Base-by-base conservation (phyloP, 2,888 invertebrate genomes). In the Acleris emargana region DNA sequence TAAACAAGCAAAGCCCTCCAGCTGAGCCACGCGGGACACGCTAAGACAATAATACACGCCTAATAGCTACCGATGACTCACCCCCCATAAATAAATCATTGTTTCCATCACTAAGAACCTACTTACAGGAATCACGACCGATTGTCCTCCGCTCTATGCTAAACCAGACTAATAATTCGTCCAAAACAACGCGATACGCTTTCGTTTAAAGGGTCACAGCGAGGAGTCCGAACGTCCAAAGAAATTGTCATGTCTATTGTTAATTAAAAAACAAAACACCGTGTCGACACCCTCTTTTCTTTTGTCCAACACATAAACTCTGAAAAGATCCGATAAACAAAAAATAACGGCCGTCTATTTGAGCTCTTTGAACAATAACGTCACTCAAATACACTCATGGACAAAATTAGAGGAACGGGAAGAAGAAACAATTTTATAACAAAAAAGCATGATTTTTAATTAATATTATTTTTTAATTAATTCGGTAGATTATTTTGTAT, bases 131-230 rank as follows among this genome's bases (percentile, higher is more conserved):
- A 92, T 91, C 84, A 89, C 84, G 82, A 86, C 76, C 81, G 68
- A 87, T 92, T 91, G 89, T 91, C 76, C 69, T 71, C 70, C 69
- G 81, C 78, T 88, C 84, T 91, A 86, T 90, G 82, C 83, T 80
- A 89, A 91, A 92, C 92, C 92, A 92, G 87, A 91, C 82, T 91
- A 88, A 91, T 92, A 88, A 92, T 91, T 91, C 85, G 88, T 88
- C 78, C 82, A 88, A 89, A 90, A 92, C 89, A 91, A 72, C 78
- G 82, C 68, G 77, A 70, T 78, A 74, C 74, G 80, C 82, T 82
- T 79, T 79, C 79, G 68, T 82, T 76, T 76, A 86, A 86, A 87
- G 82, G 86, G 86, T 84, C 91, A 76, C 91, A 83, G 89, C 89
- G 80, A 87, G 92, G 89, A 83, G 89, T 84, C 87, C 76, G 69